Evolutionary conservation across 2,888 invertebrate species (phyloP).

Genomic region (Folsomia manolachei): DNA sequence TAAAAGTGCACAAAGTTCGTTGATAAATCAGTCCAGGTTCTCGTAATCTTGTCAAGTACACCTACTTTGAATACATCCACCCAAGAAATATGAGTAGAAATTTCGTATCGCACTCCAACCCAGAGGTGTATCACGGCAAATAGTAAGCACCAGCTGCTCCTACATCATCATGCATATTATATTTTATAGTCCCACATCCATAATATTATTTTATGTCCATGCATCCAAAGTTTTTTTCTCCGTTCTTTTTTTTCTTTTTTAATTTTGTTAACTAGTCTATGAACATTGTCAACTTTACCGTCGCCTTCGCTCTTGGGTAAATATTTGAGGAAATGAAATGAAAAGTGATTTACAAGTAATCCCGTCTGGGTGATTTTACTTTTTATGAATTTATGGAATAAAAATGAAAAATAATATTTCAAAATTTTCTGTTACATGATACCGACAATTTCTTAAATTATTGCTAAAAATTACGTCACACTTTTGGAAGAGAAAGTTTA

Average conservation of each 20-base stretch:
- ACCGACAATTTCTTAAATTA: too few species aligned
- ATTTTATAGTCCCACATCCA: conserved; percentile 22
- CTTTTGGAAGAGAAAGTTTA: too few species aligned
- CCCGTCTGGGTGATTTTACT: background rate
- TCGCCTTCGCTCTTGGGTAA: background rate
- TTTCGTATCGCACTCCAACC: conserved; percentile 20
- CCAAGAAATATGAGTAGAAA: conserved; percentile 37
- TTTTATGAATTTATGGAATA: background rate
- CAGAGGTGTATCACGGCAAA: conserved; percentile 4
- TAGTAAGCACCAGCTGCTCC: conserved; percentile 30
- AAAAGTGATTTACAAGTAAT: background rate
- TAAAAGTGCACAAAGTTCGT: conserved; percentile 46
- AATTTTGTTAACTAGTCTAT: conserved; percentile 1
- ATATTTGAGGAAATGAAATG: background rate
- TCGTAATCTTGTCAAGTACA: conserved; percentile 48
- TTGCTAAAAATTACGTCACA: too few species aligned
- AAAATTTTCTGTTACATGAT: too few species aligned
- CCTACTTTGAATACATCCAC: conserved; percentile 44
- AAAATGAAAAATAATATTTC: too few species aligned
- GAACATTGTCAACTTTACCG: background rate
- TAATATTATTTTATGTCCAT: conserved; percentile 19
- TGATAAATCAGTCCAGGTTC: conserved; percentile 46
- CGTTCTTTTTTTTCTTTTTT: background rate
- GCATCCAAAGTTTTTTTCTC: background rate
- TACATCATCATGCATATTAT: conserved; percentile 35